phyloP scores from a whole-genome alignment of 2,888 invertebrate species.

The Rhamphomyia laevipes region DNA sequence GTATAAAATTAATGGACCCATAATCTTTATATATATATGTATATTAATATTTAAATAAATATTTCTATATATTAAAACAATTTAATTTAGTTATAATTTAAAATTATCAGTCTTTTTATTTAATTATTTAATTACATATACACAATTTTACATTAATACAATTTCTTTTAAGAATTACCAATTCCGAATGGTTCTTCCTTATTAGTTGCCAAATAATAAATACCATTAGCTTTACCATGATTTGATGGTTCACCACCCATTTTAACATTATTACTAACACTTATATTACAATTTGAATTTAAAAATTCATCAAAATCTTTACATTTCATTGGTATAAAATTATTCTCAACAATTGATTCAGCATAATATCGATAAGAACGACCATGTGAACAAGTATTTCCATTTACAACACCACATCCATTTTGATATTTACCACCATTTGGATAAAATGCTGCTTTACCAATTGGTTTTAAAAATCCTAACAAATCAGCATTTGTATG shows the following conservation, averaged over 20 bases:
- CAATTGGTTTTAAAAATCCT: slow-evolving; percentile 29
- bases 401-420: slow-evolving; percentile 38
- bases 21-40: no score
- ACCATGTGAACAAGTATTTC: slow-evolving; percentile 36
- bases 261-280: slow-evolving; percentile 17
- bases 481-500: slow-evolving; percentile 29
- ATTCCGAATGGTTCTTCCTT: slow-evolving; percentile 24
- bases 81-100: no score
- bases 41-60: no score
- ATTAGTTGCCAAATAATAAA: slow-evolving; percentile 29
- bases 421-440: slow-evolving; percentile 43
- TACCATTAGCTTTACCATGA: slow-evolving; percentile 22
- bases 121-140: no score
- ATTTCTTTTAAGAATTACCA: not conserved
- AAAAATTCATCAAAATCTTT: slow-evolving; percentile 20
- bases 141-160: no score
- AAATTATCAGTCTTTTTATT: no score
- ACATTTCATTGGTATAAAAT: slow-evolving; percentile 28
- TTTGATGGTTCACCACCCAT: slow-evolving; percentile 25
- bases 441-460: slow-evolving; percentile 42
- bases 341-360: slow-evolving; percentile 32
- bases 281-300: slow-evolving; percentile 21
- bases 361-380: slow-evolving; percentile 36
- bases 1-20: no score
- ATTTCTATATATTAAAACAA: no score